Base-by-base conservation (phyloP, 2,113 vertebrate genomes). In the Takifugu flavidus region DNA sequence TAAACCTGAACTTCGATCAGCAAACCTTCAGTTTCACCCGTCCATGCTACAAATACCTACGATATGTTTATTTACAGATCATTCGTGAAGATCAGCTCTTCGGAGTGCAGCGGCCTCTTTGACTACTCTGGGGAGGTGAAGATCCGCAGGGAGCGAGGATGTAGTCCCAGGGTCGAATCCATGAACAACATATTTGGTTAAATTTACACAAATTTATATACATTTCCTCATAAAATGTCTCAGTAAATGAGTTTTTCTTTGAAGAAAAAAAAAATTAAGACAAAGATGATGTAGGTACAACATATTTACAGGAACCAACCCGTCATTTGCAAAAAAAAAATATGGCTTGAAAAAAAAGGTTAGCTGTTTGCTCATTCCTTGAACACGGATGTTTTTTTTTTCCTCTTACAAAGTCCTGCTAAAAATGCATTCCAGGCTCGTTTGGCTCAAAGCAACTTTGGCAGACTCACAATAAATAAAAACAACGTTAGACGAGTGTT, bases 271-370 rank as follows among this genome's bases (percentile, higher is more conserved):
- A 44, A 28, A 78, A 12, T 56, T 10, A 49, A 53, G 15, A 6
- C 15, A 67, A 27, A 49, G 43, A 53, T 39, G 58, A 59, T 10
- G 6, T 66, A 54, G 12, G 53, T 50, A 53, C 67, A 78, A 67
- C 14, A 13, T 83, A 88, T 87, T 83, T 85, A 88, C 86, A 89
- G 15, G 62, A 26, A 82, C 62, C 79, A 45, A 47, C n/a, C 4
- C 3, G n/a, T 15, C 45, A 65, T 3, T 62, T 42, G 72, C 58
- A 65, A 60, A 66, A 75, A 53, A 77, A 1, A 57, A 31, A 67
- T 81, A 88, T 89, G 86, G 86, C 89, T 89, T 88, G 57, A 55
- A 55, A 64, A 0, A n/a, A 46, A 39, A 39, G 7, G 8, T 39
- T 8, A 39, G 11, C 34, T 34, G 8, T 39, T 39, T 39, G 34